Evolutionary conservation across 2,888 invertebrate species (phyloP).

Genomic region (Drosophila meridiana): DNA sequence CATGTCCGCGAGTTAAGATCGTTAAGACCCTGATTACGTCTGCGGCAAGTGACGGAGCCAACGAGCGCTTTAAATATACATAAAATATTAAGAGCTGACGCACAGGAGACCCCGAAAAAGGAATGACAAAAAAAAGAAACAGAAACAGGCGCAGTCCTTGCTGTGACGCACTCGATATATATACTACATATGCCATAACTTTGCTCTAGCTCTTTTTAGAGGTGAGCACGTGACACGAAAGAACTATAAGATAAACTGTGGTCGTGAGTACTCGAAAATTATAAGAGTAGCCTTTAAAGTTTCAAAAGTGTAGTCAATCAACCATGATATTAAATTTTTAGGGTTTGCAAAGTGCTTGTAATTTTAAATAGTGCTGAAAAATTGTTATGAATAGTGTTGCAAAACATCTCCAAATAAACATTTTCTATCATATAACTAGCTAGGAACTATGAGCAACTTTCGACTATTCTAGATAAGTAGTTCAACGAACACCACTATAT

Average conservation of each 20-base stretch:
- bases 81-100: slow-evolving; percentile 59
- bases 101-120: slow-evolving; percentile 20
- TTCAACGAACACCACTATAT: background rate
- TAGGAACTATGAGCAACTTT: no score
- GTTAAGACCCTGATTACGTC: slow-evolving; percentile 59
- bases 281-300: background rate
- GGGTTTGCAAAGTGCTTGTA: background rate
- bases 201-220: background rate
- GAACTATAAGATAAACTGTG: background rate
- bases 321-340: no score
- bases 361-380: background rate
- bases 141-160: slow-evolving; percentile 11
- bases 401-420: no score
- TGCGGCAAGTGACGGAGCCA: slow-evolving; percentile 38
- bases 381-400: no score
- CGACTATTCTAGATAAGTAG: no score
- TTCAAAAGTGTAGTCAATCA: no score
- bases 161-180: slow-evolving; percentile 52
- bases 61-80: slow-evolving; percentile 68
- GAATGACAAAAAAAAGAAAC: background rate
- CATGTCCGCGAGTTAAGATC: slow-evolving; percentile 54
- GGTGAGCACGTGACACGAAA: slow-evolving; percentile 8
- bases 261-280: background rate
- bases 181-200: slow-evolving; percentile 44
- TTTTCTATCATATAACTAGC: no score